These are phyloP conservation scores for Liopterus haemorrhoidalis DNA, from an alignment of 2,888 invertebrate genomes.

Conservation along the genomic window DNA sequence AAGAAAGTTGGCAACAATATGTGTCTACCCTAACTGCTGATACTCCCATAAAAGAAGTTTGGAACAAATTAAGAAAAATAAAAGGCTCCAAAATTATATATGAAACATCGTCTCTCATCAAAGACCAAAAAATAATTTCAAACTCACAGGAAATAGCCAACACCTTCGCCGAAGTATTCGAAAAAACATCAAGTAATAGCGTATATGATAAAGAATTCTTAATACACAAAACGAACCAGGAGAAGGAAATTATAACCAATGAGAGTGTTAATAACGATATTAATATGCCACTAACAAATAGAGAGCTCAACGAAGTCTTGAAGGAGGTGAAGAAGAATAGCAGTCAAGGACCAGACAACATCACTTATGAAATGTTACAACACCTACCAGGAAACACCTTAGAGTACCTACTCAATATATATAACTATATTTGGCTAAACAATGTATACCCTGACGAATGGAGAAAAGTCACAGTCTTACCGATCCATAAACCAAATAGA, in stretches of 20 bases:
- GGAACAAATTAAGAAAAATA: slow-evolving; percentile 7
- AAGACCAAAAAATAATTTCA: background rate
- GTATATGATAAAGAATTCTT: background rate
- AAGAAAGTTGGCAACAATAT: slow-evolving; percentile 1
- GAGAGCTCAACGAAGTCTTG: too few relatives aligned
- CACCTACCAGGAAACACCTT: too few relatives aligned
- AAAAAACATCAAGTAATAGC: background rate
- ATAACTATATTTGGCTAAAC: too few relatives aligned
- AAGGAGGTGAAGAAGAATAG: too few relatives aligned
- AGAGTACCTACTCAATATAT: too few relatives aligned
- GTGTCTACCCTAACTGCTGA: background rate
- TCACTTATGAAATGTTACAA: too few relatives aligned
- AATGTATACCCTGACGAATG: too few relatives aligned
- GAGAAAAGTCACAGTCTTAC: too few relatives aligned
- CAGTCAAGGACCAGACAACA: too few relatives aligned
- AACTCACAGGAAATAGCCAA: background rate
- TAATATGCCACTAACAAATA: too few relatives aligned
- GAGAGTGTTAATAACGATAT: background rate
- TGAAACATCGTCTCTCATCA: background rate
- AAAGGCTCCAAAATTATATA: background rate
- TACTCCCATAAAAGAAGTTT: background rate
- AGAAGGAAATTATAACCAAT: background rate
- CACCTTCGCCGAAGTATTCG: background rate
- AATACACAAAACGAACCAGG: background rate
- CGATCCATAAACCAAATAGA: too few relatives aligned